Percentiles rank a stretch among this genome's conserved stretches.
Conservation (phyloP, 2,888 invertebrate genomes). For the Machimus atricapillus region DNA sequence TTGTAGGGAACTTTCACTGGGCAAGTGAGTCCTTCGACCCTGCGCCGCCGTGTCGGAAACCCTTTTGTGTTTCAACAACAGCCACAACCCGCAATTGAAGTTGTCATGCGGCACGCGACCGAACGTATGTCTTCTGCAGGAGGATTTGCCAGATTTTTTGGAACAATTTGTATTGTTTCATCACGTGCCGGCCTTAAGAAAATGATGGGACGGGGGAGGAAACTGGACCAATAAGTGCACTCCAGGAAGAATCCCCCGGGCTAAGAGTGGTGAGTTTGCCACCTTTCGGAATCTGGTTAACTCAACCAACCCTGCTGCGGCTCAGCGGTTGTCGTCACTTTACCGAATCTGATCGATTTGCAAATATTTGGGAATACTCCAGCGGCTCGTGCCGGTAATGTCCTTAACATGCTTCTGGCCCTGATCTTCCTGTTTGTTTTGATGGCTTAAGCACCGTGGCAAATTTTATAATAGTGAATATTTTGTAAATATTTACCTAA, state of each 20-base stretch:
- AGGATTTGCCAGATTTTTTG: conserved; percentile 43
- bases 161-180: conserved; percentile 45
- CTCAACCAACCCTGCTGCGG: conserved; percentile 2
- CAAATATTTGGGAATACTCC: conserved; percentile 50
- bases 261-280: neutral
- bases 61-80: conserved; percentile 49
- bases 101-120: conserved; percentile 51
- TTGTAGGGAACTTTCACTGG: neutral
- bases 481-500: conserved; percentile 11
- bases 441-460: conserved; percentile 48
- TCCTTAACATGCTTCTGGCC: neutral
- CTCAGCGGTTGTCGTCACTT: conserved; percentile 23
- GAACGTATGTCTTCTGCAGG: conserved; percentile 23
- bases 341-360: conserved; percentile 50
- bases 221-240: neutral
- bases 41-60: conserved; percentile 27
- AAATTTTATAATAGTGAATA: conserved; percentile 43
- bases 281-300: conserved; percentile 41
- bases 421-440: conserved; percentile 48
- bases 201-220: neutral
- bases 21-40: neutral
- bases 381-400: neutral
- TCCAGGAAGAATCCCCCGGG: neutral
- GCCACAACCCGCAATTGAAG: conserved; percentile 51
- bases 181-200: conserved; percentile 37